Base-by-base conservation (phyloP, 1,140 invertebrate genomes). In the Macrostomum lignano region DNA sequence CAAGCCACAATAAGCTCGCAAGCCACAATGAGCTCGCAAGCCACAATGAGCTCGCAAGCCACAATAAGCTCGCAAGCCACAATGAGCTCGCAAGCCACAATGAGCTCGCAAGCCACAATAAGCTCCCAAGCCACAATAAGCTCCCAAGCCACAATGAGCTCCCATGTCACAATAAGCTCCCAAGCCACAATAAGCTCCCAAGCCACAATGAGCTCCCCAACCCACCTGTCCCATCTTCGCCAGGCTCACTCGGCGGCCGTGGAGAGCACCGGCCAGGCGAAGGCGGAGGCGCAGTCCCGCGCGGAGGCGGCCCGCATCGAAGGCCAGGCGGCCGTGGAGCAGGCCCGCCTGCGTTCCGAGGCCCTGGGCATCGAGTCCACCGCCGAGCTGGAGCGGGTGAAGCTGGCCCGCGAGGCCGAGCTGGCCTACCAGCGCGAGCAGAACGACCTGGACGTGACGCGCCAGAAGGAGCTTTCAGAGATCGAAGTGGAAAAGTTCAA, bases 291-390 rank as follows among this genome's bases (percentile, higher is more conserved):
- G 17, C 49, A 56, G 37, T 52, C 52, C 39, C 41, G 58, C 26
- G 58, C 60, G 9, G 60, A 63, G 40, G 47, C 62, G n/a, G 38
- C 51, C 7, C 49, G 45, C 31, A 64, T 64, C 42, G 61, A 62
- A 44, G 60, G 56, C 13, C 60, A 64, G 40, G 59, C 61, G 17
- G 60, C 59, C 19, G 60, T 64, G 10, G 58, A 62, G 20, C 55
- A 62, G 39, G 60, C 62, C 3, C 55, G 49, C 41, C 43, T 62
- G 11, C 62, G 62, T 42, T 46, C 58, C 15, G 44, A 59, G 40
- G 62, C 62, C 23, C 45, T 44, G 37, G 60, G 48, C 25, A 64
- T 64, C 41, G 61, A 64, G 45, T 50, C 61, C 30, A 52, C 60
- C 38, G 47, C 52, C 4, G 60, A 64, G 40, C 39, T 64, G 26